A percentile compares a stretch with the other conserved stretches of the same genome.
These are phyloP conservation scores for Druon quercuslanigerum DNA, from an alignment of 1,140 invertebrate species.

Conservation along the genomic window DNA sequence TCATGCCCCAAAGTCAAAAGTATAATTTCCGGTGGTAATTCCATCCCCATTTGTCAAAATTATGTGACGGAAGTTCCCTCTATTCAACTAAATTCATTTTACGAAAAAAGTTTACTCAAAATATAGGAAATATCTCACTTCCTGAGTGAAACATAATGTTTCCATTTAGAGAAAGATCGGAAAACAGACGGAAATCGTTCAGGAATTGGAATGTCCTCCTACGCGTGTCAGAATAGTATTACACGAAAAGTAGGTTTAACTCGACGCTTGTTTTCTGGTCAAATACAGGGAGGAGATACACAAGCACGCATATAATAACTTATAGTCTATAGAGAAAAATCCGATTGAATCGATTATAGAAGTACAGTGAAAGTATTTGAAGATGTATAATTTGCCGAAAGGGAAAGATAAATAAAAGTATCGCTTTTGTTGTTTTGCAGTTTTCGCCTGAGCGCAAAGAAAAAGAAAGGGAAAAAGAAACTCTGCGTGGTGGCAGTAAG, in stretches of 20 bases:
- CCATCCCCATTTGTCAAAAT: no score
- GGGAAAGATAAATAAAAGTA: not conserved
- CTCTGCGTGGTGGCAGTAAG: constrained; percentile 63
- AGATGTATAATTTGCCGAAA: no score
- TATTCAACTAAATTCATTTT: no score
- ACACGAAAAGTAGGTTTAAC: not conserved
- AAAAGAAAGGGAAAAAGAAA: constrained; percentile 65
- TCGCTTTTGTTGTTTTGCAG: constrained; percentile 53
- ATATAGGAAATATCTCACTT: no score
- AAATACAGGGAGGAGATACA: not conserved
- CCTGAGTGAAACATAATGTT: no score
- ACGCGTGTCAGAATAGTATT: not conserved
- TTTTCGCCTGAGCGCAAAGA: constrained; percentile 61
- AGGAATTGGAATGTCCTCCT: not conserved
- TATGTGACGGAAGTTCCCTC: no score
- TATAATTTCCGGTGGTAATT: no score
- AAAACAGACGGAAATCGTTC: no score
- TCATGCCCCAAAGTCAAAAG: no score
- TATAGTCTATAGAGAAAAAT: not conserved
- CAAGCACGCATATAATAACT: not conserved
- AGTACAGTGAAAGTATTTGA: no score
- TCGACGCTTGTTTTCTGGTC: not conserved
- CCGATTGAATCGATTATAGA: not conserved
- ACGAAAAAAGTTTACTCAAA: no score
- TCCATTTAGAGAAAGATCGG: no score